Evolutionary conservation across 2,888 invertebrate species (phyloP).

Genomic region (Morpho achilles): DNA sequence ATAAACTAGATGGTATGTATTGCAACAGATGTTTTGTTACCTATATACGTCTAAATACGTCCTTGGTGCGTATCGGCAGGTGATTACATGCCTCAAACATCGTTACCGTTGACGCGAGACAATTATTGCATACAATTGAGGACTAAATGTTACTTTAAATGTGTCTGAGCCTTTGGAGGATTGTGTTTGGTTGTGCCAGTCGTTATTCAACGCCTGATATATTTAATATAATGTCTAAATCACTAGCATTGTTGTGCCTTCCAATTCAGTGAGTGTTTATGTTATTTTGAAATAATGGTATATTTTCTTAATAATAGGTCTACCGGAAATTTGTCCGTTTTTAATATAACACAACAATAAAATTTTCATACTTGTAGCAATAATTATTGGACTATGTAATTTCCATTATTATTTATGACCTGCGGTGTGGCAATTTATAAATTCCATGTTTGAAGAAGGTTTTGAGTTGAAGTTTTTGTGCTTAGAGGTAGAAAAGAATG

Average conservation of each 20-base stretch:
- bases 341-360: too few relatives aligned
- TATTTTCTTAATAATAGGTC: too few relatives aligned
- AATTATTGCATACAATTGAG: constrained; percentile 32
- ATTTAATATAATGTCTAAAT: constrained; percentile 22
- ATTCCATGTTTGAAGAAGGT: too few relatives aligned
- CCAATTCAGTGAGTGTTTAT: constrained; percentile 20
- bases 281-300: neutral
- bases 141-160: constrained; percentile 18
- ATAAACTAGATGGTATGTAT: constrained; percentile 22
- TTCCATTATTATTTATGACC: too few relatives aligned
- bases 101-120: constrained; percentile 29
- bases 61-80: constrained; percentile 47
- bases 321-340: too few relatives aligned
- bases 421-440: too few relatives aligned
- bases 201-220: constrained; percentile 3
- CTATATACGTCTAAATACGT: constrained; percentile 41
- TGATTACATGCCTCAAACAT: constrained; percentile 30
- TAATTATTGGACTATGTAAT: too few relatives aligned
- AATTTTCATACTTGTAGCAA: too few relatives aligned
- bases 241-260: constrained; percentile 18
- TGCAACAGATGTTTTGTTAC: constrained; percentile 46
- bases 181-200: constrained; percentile 6
- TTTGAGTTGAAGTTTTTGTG: too few relatives aligned
- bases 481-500: too few relatives aligned
- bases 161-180: constrained; percentile 17